phyloP scores from a whole-genome alignment of 2,113 vertebrate species.

The Lichenostomus cassidix region DNA sequence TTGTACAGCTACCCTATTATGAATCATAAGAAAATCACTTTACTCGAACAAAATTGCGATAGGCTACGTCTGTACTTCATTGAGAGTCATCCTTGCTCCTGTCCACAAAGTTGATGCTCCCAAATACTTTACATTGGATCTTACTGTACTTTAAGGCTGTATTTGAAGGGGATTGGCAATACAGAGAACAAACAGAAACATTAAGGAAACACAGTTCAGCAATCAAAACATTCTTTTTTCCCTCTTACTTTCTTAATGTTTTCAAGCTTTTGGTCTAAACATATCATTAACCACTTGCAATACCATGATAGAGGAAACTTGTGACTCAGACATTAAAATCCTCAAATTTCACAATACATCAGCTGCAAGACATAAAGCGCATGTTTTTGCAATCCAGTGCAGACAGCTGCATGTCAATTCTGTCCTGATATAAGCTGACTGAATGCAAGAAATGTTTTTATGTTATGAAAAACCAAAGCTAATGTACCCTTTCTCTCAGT shows the following conservation, averaged over 20 bases:
- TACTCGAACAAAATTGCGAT: background rate
- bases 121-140: background rate
- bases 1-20: background rate
- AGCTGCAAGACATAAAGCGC: slow-evolving; percentile 24
- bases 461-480: background rate
- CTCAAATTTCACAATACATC: slow-evolving; percentile 27
- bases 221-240: background rate
- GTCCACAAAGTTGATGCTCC: background rate
- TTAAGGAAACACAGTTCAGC: background rate
- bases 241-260: background rate
- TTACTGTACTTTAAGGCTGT: background rate
- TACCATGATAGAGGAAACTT: background rate
- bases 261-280: background rate
- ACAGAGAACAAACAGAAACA: background rate
- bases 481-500: background rate
- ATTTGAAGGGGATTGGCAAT: background rate
- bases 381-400: background rate
- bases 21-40: background rate
- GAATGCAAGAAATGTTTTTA: background rate
- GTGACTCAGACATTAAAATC: background rate
- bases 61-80: background rate
- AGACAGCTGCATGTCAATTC: slow-evolving; percentile 1
- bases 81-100: background rate
- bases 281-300: background rate
- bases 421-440: background rate